Conservation (phyloP, 2,113 vertebrate species). For the Neoarius graeffei region DNA sequence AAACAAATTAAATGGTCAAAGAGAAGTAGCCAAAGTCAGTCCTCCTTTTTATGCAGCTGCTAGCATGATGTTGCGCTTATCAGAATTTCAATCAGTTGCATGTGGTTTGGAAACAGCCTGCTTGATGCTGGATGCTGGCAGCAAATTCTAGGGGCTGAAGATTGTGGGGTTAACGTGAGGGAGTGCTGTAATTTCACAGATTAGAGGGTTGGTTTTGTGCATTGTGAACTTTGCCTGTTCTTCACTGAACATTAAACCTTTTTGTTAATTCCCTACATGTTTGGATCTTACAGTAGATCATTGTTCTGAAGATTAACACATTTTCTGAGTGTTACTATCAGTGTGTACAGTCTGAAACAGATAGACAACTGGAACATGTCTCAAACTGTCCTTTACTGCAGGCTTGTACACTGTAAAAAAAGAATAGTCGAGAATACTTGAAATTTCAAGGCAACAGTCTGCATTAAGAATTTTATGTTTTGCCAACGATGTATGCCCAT, state of each 20-base stretch:
- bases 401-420: too few species aligned
- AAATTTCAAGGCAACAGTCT: too few species aligned
- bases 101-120: constrained; percentile 68
- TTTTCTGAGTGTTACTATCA: constrained; percentile 21
- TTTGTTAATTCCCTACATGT: constrained; percentile 43
- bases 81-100: constrained; percentile 64
- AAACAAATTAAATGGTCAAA: constrained; percentile 63
- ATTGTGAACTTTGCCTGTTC: background rate
- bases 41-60: constrained; percentile 36
- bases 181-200: constrained; percentile 65
- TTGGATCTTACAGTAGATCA: constrained; percentile 28
- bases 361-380: constrained; percentile 21
- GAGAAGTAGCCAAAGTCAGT: constrained; percentile 59
- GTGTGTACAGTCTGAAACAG: constrained; percentile 39
- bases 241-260: constrained; percentile 54
- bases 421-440: too few species aligned
- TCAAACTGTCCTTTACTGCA: background rate
- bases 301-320: background rate
- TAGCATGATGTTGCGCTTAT: constrained; percentile 65
- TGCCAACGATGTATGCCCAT: too few species aligned
- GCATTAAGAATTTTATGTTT: too few species aligned
- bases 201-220: constrained; percentile 42
- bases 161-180: constrained; percentile 39
- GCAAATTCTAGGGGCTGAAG: constrained; percentile 46
- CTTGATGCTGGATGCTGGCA: constrained; percentile 60